These are phyloP conservation scores for Achroia grisella DNA, from an alignment of 1,140 invertebrate species.

Conservation along the genomic window DNA sequence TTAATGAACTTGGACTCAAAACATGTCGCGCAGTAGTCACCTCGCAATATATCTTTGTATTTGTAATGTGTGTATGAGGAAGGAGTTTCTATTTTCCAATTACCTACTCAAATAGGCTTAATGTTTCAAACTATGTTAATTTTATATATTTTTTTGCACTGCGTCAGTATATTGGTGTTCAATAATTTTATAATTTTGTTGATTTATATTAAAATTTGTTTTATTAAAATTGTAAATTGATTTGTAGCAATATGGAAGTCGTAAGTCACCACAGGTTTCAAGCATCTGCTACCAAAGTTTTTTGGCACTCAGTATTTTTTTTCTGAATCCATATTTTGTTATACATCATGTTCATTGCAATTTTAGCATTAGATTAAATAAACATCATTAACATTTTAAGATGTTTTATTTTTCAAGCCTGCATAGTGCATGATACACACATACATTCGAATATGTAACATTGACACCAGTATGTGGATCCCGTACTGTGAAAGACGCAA, in stretches of 20 bases:
- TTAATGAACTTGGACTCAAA: too few relatives aligned
- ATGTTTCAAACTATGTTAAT: slow-evolving; percentile 6
- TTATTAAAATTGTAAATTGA: neutral
- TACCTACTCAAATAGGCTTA: slow-evolving; percentile 11
- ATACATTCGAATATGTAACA: too few relatives aligned
- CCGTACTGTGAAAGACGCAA: too few relatives aligned
- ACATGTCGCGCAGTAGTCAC: slow-evolving; percentile 13
- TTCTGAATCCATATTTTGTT: slow-evolving; percentile 37
- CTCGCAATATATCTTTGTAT: slow-evolving; percentile 34
- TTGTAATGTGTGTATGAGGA: slow-evolving; percentile 6
- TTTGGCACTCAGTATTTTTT: slow-evolving; percentile 29
- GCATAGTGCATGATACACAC: too few relatives aligned
- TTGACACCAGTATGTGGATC: too few relatives aligned
- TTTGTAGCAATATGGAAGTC: too few relatives aligned
- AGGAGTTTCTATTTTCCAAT: neutral
- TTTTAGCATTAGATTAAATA: slow-evolving; percentile 61
- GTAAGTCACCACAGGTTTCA: too few relatives aligned
- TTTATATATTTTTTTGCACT: slow-evolving; percentile 6
- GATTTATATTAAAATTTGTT: slow-evolving; percentile 12
- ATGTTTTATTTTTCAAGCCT: slow-evolving; percentile 22
- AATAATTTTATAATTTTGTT: slow-evolving; percentile 10
- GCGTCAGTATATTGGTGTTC: slow-evolving; percentile 6
- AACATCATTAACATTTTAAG: slow-evolving; percentile 53
- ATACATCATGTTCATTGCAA: slow-evolving; percentile 55
- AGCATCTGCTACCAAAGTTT: slow-evolving; percentile 44